Conservation (phyloP, 2,113 vertebrate genomes). For the Myiozetetes cayanensis region DNA sequence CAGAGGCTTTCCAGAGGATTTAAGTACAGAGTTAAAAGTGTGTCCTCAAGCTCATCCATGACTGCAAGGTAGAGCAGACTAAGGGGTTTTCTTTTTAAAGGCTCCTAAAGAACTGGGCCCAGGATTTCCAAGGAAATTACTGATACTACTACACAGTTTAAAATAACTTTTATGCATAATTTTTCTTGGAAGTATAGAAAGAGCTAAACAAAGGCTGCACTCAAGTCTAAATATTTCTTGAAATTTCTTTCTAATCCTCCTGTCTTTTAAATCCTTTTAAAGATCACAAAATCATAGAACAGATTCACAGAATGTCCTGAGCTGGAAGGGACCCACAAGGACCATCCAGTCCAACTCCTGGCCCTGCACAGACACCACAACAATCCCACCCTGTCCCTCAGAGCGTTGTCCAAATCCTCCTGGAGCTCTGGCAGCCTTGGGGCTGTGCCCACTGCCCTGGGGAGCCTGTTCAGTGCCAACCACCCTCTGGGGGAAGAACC, state of each 20-base stretch:
- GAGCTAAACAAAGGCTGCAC: not conserved
- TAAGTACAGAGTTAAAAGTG: not conserved
- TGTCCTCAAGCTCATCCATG: not conserved
- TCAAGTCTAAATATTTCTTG: not conserved
- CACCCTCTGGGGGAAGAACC: not conserved
- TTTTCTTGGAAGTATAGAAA: not conserved
- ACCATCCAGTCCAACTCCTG: rapidly evolving
- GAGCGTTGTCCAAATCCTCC: rapidly evolving
- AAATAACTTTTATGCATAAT: not conserved
- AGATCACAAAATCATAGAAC: not conserved
- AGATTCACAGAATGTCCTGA: not conserved
- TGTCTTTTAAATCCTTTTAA: not conserved
- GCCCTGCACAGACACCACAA: not conserved
- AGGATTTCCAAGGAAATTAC: not conserved
- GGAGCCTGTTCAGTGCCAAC: not conserved
- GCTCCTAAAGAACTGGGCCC: not conserved
- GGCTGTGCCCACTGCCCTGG: not conserved
- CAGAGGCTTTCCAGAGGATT: not conserved
- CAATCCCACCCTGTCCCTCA: not conserved
- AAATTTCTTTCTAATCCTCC: not conserved
- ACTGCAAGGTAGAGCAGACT: not conserved
- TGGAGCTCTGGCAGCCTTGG: not conserved
- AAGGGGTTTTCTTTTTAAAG: not conserved
- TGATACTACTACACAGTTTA: not conserved
- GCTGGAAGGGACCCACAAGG: not conserved